These are phyloP conservation scores for Lophochroa leadbeateri DNA, from an alignment of 2,113 vertebrate genomes.

Conservation along the genomic window DNA sequence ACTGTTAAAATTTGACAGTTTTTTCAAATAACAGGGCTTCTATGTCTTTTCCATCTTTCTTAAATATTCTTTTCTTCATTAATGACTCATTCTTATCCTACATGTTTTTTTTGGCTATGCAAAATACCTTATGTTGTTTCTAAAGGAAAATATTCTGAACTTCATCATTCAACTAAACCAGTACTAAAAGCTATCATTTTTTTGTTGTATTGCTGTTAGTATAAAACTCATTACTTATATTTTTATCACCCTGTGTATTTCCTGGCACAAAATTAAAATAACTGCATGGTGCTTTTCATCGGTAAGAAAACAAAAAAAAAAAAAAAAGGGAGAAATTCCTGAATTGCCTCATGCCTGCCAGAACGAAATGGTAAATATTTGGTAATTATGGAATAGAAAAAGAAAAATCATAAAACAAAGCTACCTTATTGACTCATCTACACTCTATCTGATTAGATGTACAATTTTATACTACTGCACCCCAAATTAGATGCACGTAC, in stretches of 20 bases:
- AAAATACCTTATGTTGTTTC: not conserved
- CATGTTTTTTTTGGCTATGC: not conserved
- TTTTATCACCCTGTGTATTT: not conserved
- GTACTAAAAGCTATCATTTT: not conserved
- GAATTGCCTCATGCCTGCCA: not conserved
- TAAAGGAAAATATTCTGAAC: not conserved
- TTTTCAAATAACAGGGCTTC: not conserved
- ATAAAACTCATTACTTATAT: not conserved
- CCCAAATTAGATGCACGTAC: not conserved
- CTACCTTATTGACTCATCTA: not conserved
- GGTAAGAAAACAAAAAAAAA: not conserved
- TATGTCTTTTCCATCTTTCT: not conserved
- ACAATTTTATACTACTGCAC: not conserved
- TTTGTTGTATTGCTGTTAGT: not conserved
- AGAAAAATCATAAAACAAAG: not conserved
- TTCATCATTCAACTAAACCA: not conserved
- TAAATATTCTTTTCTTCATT: not conserved
- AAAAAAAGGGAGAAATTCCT: not conserved
- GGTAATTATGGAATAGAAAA: not conserved
- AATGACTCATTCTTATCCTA: not conserved
- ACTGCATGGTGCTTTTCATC: not conserved
- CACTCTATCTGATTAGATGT: not conserved
- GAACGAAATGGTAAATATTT: not conserved
- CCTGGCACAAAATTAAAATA: not conserved
- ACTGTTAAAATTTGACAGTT: not conserved